Conservation (phyloP, 2,888 invertebrate genomes). For the Azorinus chamasolen region DNA sequence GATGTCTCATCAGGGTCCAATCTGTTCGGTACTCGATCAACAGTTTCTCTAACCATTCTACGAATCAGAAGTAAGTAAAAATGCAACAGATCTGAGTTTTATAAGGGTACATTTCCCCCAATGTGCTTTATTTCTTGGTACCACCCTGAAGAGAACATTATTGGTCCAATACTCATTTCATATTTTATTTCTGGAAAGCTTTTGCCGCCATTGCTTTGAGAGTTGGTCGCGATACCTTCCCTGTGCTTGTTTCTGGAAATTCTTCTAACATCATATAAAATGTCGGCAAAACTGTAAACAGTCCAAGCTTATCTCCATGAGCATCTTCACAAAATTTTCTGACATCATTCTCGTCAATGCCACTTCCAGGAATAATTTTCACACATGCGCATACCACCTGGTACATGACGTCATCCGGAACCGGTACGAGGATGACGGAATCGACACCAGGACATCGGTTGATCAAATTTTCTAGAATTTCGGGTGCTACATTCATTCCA, state of each 20-base stretch:
- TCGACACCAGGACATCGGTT: conserved; percentile 24
- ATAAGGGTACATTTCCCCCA: too few species aligned
- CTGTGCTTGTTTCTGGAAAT: conserved; percentile 50
- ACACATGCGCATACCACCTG: conserved; percentile 67
- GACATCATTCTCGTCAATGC: conserved; percentile 38
- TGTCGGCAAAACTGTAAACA: conserved; percentile 52
- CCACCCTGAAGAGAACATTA: too few species aligned
- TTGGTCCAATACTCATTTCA: too few species aligned
- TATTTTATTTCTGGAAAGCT: background rate
- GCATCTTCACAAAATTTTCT: conserved; percentile 24
- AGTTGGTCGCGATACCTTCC: conserved; percentile 27
- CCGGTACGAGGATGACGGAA: conserved; percentile 44
- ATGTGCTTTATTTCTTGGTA: too few species aligned
- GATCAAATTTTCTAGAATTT: conserved; percentile 29
- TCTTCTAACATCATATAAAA: conserved; percentile 52
- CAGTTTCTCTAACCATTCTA: too few species aligned
- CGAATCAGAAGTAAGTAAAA: too few species aligned
- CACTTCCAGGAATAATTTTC: conserved; percentile 29
- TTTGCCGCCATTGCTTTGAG: background rate
- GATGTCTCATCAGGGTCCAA: too few species aligned
- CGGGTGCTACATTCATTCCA: conserved; percentile 37
- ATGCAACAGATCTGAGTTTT: too few species aligned
- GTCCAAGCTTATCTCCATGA: conserved; percentile 39
- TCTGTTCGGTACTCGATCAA: too few species aligned
- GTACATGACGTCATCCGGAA: conserved; percentile 53